phyloP scores from a whole-genome alignment of 1,140 invertebrate species.

The Drosophila nigrodunni region DNA sequence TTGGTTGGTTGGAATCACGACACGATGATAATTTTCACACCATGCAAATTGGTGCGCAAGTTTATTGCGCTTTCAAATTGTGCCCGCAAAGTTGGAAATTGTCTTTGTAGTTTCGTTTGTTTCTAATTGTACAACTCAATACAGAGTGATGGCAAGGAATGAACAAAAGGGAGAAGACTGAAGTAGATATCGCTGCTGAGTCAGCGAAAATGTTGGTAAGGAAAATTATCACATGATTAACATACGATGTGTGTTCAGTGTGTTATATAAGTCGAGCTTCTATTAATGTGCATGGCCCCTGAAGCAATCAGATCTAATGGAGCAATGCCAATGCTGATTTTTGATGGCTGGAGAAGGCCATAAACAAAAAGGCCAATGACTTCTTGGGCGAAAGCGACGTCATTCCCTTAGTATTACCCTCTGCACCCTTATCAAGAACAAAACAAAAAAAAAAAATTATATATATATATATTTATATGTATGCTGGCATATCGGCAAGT shows the following conservation, averaged over 20 bases:
- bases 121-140: slow-evolving; percentile 67
- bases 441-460: slow-evolving; percentile 9
- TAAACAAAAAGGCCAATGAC: slow-evolving; percentile 68
- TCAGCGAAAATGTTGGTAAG: slow-evolving; percentile 45
- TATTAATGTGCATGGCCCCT: slow-evolving; percentile 24
- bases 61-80: slow-evolving; percentile 64
- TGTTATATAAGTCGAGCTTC: slow-evolving; percentile 30
- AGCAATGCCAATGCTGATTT: slow-evolving; percentile 33
- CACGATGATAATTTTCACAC: slow-evolving; percentile 69
- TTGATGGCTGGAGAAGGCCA: slow-evolving; percentile 16
- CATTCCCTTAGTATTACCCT: slow-evolving; percentile 45
- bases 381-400: slow-evolving; percentile 33
- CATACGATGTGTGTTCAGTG: slow-evolving; percentile 46
- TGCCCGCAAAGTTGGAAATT: slow-evolving; percentile 1
- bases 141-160: slow-evolving; percentile 2
- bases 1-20: slow-evolving; percentile 29
- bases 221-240: slow-evolving; percentile 75
- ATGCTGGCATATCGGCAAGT: slow-evolving; percentile 6
- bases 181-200: slow-evolving; percentile 35
- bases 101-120: slow-evolving; percentile 42
- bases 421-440: slow-evolving; percentile 20
- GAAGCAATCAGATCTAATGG: slow-evolving; percentile 41
- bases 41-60: slow-evolving; percentile 60
- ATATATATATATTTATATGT: slow-evolving; percentile 3
- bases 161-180: neutral